These are phyloP conservation scores for Sceloporus undulatus DNA, from an alignment of 2,113 vertebrate genomes.

Conservation along the genomic window DNA sequence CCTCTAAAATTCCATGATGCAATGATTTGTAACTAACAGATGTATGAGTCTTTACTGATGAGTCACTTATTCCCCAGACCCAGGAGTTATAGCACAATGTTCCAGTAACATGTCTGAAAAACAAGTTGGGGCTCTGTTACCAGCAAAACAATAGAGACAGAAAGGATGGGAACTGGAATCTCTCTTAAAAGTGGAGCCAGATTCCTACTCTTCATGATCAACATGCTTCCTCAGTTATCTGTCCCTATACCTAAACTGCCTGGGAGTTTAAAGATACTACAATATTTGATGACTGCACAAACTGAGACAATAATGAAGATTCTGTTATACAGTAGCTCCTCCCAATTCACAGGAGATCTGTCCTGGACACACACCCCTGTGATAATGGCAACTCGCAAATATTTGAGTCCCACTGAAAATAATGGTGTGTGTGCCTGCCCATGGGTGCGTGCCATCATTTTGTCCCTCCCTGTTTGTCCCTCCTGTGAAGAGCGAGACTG, in stretches of 20 bases:
- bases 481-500: too few relatives aligned
- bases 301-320: neutral
- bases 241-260: neutral
- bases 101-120: neutral
- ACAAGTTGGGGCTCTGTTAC: neutral
- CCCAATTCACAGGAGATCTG: neutral
- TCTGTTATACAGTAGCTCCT: neutral
- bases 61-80: neutral
- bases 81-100: too few relatives aligned
- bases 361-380: too few relatives aligned
- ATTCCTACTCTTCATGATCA: neutral
- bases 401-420: too few relatives aligned
- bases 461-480: too few relatives aligned
- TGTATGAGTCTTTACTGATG: neutral
- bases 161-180: neutral
- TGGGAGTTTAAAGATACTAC: neutral
- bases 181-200: neutral
- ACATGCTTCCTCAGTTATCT: neutral
- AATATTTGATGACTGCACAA: neutral
- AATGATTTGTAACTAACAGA: too few relatives aligned
- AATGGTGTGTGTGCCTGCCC: too few relatives aligned
- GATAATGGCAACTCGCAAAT: too few relatives aligned
- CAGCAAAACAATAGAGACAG: too few relatives aligned
- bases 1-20: too few relatives aligned
- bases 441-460: too few relatives aligned